Base-by-base conservation (phyloP, 2,888 invertebrate species). In the Cheilosia pagana region DNA sequence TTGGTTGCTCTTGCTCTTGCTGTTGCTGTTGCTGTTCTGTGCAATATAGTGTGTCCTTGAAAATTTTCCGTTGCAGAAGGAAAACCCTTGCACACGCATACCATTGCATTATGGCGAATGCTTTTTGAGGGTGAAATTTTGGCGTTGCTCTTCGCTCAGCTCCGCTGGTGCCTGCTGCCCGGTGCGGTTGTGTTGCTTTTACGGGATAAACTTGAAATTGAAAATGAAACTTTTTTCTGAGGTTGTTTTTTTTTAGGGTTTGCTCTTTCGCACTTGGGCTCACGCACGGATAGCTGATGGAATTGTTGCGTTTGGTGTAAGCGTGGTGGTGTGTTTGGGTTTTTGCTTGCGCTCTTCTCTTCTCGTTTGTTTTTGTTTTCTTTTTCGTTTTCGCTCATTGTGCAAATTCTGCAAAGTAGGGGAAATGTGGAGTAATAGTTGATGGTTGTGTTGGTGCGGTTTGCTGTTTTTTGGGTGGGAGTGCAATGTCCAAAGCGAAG, bases 121-220 rank as follows among this genome's bases (percentile, higher is more conserved):
- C 41, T 60, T 41, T 25, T 59, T 8, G 4, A 23, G 16, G 19
- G 19, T 52, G 52, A 50, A 31, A 60, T 71, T 67, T 71, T 55
- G 41, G 48, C 48, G 77, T 28, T 28, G 28, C 28, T 28, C 8
- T 0, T 25, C 6, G 25, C 25, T 25, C n/a, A n/a, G n/a, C n/a
- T n/a, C n/a, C n/a, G n/a, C n/a, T n/a, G n/a, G n/a, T 25, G 8
- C 7, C n/a, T 60, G 48, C 31, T 76, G 14, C 60, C n/a, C 62
- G 67, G 67, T 35, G 41, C 16, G 28, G 12, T 10, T 62, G 67
- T 45, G 14, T 21, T 67, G 53, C 19, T 45, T 52, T 68, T 68
- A 63, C 52, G 63, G 81, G 79, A 76, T 85, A 85, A 85, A 85
- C 85, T 85, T 85, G 85, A 85, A 85, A 76, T 85, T 81, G 85